A percentile compares a stretch with the other conserved stretches of the same genome.
Conservation (phyloP, 1,140 invertebrate species). For the Sinonovacula constricta region DNA sequence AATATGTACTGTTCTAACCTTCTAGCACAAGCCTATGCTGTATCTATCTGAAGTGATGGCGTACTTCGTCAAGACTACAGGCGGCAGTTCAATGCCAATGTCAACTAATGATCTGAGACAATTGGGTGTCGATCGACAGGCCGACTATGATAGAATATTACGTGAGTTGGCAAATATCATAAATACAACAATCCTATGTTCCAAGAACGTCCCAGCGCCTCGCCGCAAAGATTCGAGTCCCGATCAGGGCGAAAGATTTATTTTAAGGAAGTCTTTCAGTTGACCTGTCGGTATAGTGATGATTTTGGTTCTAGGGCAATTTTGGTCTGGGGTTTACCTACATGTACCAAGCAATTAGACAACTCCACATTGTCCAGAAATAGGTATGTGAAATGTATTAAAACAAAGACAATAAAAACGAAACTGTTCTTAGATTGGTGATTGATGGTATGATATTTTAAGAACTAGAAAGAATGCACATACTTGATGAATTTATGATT, state of each 20-base stretch:
- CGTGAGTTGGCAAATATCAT: background rate
- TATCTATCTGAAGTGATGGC: background rate
- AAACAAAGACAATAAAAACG: too few species aligned
- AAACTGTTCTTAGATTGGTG: too few species aligned
- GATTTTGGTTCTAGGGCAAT: background rate
- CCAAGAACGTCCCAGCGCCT: background rate
- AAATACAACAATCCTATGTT: background rate
- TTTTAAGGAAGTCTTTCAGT: background rate
- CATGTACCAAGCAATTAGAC: too few species aligned
- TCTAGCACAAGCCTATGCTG: background rate
- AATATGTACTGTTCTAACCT: too few species aligned
- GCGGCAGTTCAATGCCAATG: background rate
- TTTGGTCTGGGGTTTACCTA: too few species aligned
- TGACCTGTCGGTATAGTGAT: background rate
- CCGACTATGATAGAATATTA: background rate
- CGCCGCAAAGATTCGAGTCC: background rate
- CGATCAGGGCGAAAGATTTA: background rate
- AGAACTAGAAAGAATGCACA: too few species aligned
- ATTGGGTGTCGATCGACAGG: background rate
- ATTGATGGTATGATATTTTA: too few species aligned
- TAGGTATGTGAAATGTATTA: too few species aligned
- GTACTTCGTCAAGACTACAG: background rate
- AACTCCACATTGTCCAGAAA: too few species aligned
- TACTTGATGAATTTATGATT: too few species aligned
- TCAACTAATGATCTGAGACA: background rate